A percentile compares a stretch with the other conserved stretches of the same genome.
phyloP scores from a whole-genome alignment of 2,888 invertebrate species.

The Idaea straminata region DNA sequence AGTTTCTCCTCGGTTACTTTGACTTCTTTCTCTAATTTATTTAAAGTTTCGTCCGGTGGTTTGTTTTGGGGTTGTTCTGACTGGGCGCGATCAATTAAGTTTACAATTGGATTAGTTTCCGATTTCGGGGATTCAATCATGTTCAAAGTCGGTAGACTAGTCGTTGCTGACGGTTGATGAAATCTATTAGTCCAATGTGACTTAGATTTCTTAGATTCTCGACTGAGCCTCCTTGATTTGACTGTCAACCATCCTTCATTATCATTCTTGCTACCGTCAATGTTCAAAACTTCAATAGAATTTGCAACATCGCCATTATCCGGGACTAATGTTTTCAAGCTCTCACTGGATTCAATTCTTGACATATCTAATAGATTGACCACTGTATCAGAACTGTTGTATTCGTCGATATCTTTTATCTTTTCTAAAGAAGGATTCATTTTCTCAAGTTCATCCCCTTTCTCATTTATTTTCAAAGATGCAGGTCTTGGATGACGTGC shows the following conservation, averaged over 20 bases:
- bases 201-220: conserved; percentile 80
- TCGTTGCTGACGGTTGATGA: conserved; percentile 90
- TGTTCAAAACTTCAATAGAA: conserved; percentile 74
- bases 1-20: conserved; percentile 18
- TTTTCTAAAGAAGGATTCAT: conserved; percentile 48
- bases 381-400: conserved; percentile 80
- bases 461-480: conserved; percentile 59
- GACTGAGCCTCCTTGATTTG: conserved; percentile 84
- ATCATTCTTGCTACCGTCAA: conserved; percentile 59
- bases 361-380: conserved; percentile 69
- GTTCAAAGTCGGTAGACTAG: conserved; percentile 87
- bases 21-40: conserved; percentile 22
- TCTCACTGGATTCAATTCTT: conserved; percentile 73
- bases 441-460: conserved; percentile 52
- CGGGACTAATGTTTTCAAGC: conserved; percentile 72
- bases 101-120: conserved; percentile 52
- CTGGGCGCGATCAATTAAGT: conserved; percentile 55
- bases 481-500: conserved; percentile 56
- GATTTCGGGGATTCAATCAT: conserved; percentile 75
- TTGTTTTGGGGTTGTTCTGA: conserved; percentile 61
- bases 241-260: conserved; percentile 95
- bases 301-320: conserved; percentile 64
- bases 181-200: conserved; percentile 88
- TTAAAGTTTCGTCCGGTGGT: conserved; percentile 6
- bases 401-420: conserved; percentile 61